Evolutionary conservation across 2,797 vertebrate species (phyloP).

Genomic region (Hylomyscus alleni): DNA sequence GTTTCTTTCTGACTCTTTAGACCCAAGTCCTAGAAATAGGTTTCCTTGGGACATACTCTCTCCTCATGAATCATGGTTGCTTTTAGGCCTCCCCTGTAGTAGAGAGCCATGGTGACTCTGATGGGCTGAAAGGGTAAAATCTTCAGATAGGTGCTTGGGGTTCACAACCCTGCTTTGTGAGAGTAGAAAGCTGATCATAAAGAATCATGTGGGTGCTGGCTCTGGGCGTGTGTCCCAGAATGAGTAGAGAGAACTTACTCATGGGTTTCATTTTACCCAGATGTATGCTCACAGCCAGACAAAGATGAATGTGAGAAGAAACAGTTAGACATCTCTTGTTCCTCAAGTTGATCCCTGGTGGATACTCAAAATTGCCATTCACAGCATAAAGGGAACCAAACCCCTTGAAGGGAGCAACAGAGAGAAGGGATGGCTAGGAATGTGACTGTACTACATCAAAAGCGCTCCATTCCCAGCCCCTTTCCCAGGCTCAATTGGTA

Average conservation of each 20-base stretch:
- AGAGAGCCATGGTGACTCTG: not conserved
- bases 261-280: slow-evolving; percentile 15
- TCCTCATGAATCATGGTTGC: not conserved
- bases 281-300: not conserved
- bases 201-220: slow-evolving; percentile 69
- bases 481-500: not conserved
- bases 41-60: not conserved
- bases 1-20: not conserved
- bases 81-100: not conserved
- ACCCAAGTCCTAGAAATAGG: not conserved
- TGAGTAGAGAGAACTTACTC: slow-evolving; percentile 55
- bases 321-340: not conserved
- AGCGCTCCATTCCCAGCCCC: not conserved
- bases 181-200: slow-evolving; percentile 38
- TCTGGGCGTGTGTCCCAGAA: slow-evolving; percentile 74
- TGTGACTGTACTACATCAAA: rapidly evolving
- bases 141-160: not conserved
- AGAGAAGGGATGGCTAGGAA: not conserved
- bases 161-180: not conserved
- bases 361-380: not conserved
- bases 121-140: not conserved
- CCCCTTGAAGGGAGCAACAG: slow-evolving; percentile 1
- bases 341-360: not conserved
- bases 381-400: not conserved
- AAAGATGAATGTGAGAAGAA: slow-evolving; percentile 16